A percentile compares a stretch with the other conserved stretches of the same genome.
These are phyloP conservation scores for Labeo rohita DNA, from an alignment of 2,113 vertebrate species.

Conservation along the genomic window DNA sequence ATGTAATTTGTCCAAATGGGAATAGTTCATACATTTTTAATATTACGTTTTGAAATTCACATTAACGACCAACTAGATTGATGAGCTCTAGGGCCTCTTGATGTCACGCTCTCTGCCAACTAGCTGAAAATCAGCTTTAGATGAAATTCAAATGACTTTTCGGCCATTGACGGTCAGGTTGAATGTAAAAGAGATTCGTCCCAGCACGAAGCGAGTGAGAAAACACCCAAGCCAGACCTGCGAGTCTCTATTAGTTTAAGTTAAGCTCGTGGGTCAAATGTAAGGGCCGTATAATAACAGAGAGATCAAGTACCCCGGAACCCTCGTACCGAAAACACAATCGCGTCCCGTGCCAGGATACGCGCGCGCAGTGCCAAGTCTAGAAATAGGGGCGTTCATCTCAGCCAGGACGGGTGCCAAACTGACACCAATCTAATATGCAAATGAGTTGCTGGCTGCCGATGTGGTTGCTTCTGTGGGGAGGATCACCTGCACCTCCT, in stretches of 20 bases:
- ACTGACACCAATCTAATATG: constrained; percentile 84
- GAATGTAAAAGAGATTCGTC: not conserved
- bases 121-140: constrained; percentile 29
- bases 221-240: not conserved
- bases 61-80: constrained; percentile 56
- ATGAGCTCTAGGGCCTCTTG: constrained; percentile 55
- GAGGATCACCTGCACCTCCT: constrained; percentile 88
- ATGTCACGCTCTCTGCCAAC: constrained; percentile 43
- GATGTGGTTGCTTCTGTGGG: constrained; percentile 69
- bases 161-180: not conserved
- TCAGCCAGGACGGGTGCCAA: constrained; percentile 79
- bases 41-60: constrained; percentile 60
- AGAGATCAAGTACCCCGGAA: constrained; percentile 43
- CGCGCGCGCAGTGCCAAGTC: constrained; percentile 52
- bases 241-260: not conserved
- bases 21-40: constrained; percentile 69
- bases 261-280: constrained; percentile 33
- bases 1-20: constrained; percentile 68
- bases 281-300: constrained; percentile 39
- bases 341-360: constrained; percentile 43
- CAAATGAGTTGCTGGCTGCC: constrained; percentile 84
- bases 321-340: constrained; percentile 40
- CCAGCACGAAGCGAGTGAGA: not conserved
- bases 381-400: constrained; percentile 55
- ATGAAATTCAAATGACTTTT: not conserved